Evolutionary conservation across 2,113 vertebrate genomes (phyloP).

Genomic region (Pteronura brasiliensis): DNA sequence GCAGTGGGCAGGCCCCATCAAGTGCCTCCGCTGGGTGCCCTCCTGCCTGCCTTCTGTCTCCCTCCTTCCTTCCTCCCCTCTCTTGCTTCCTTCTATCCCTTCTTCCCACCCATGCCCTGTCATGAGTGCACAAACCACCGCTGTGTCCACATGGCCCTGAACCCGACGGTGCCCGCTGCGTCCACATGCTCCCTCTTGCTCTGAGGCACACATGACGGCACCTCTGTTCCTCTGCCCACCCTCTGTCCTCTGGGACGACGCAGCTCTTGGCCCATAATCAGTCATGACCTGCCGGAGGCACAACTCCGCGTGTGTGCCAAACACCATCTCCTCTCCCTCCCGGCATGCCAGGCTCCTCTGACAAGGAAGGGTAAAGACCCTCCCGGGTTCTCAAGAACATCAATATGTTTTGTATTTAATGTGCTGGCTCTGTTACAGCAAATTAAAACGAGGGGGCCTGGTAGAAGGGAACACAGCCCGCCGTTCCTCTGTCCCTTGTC

Average conservation of each 20-base stretch:
- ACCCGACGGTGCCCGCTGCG: rapidly evolving
- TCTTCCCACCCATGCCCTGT: background rate
- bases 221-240: conserved; percentile 10
- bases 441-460: conserved; percentile 85
- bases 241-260: conserved; percentile 64
- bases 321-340: conserved; percentile 78
- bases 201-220: background rate
- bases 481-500: conserved; percentile 81
- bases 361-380: conserved; percentile 87
- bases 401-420: conserved; percentile 90
- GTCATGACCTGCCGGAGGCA: conserved; percentile 50
- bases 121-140: background rate
- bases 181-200: background rate
- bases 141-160: background rate
- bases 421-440: conserved; percentile 87
- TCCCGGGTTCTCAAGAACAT: conserved; percentile 85
- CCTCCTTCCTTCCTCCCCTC: background rate
- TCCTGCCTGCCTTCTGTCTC: background rate
- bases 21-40: background rate
- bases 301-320: conserved; percentile 67
- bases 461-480: conserved; percentile 82
- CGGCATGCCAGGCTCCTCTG: conserved; percentile 80
- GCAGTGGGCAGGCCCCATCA: background rate
- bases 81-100: background rate
- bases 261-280: conserved; percentile 66